phyloP scores from a whole-genome alignment of 2,113 vertebrate genomes.

The Panurus biarmicus region DNA sequence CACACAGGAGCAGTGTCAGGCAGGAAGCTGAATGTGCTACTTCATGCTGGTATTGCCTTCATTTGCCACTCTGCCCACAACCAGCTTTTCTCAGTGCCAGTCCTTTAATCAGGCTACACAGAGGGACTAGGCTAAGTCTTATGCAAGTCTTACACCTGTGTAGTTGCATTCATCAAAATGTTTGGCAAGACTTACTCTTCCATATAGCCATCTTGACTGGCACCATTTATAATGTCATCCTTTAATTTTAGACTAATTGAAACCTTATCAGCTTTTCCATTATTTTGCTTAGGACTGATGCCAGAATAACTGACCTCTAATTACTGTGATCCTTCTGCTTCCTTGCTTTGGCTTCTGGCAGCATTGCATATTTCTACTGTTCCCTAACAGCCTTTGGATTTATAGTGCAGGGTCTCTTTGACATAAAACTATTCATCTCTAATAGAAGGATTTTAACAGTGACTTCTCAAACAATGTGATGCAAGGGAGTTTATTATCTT shows the following conservation, averaged over 20 bases:
- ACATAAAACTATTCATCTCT: neutral
- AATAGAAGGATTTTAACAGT: neutral
- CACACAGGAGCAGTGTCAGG: neutral
- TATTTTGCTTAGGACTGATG: neutral
- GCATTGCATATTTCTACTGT: neutral
- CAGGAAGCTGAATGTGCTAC: neutral
- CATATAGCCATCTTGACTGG: neutral
- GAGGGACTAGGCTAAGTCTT: neutral
- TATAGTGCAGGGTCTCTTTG: neutral
- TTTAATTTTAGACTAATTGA: neutral
- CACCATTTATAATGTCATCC: neutral
- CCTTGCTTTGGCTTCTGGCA: neutral
- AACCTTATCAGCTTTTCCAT: neutral
- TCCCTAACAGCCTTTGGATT: neutral
- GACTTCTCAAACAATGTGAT: neutral
- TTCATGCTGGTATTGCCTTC: accelerated
- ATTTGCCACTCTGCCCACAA: neutral
- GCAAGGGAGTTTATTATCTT: neutral
- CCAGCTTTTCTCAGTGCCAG: neutral
- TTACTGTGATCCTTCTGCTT: neutral
- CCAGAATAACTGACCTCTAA: conserved; percentile 18
- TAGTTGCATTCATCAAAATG: neutral
- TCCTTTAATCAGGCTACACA: neutral
- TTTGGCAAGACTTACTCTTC: neutral
- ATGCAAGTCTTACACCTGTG: neutral